Conservation (phyloP, 2,113 vertebrate species). For the Bostrychus sinensis region DNA sequence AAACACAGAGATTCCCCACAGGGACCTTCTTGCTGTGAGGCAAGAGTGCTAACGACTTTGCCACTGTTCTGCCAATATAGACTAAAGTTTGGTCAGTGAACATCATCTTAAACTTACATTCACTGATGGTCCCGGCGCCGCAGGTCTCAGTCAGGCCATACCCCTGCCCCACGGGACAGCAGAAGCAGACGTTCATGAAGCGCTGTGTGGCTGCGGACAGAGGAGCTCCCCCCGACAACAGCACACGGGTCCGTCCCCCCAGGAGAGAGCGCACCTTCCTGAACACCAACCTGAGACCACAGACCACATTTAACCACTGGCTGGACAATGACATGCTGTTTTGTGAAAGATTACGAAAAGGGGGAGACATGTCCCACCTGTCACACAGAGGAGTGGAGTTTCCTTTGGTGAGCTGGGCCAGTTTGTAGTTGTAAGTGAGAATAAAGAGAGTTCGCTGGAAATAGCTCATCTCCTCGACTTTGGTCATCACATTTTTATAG, state of each 20-base stretch:
- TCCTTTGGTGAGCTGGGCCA: slow-evolving; percentile 92
- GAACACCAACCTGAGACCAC: slow-evolving; percentile 87
- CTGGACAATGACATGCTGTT: neutral
- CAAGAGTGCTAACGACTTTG: too few species aligned
- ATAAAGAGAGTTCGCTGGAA: slow-evolving; percentile 90
- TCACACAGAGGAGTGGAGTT: slow-evolving; percentile 89
- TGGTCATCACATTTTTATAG: slow-evolving; percentile 95
- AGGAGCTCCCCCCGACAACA: slow-evolving; percentile 92
- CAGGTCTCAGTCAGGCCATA: slow-evolving; percentile 94
- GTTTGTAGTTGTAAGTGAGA: slow-evolving; percentile 96
- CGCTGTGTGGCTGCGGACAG: slow-evolving; percentile 91
- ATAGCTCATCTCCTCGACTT: slow-evolving; percentile 90
- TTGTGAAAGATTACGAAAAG: neutral
- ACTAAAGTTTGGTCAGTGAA: neutral
- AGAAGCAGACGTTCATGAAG: slow-evolving; percentile 98
- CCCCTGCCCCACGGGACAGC: slow-evolving; percentile 94
- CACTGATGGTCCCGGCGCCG: slow-evolving; percentile 89
- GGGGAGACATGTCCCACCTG: slow-evolving; percentile 74
- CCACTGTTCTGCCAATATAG: too few species aligned
- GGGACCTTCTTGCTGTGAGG: too few species aligned
- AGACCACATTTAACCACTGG: neutral
- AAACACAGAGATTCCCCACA: too few species aligned
- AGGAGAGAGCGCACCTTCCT: slow-evolving; percentile 88
- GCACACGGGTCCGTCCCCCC: slow-evolving; percentile 86
- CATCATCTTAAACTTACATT: slow-evolving; percentile 83